Percentiles rank a stretch among this genome's conserved stretches.
phyloP scores from a whole-genome alignment of 2,797 vertebrate species.

The Diceros bicornis region DNA sequence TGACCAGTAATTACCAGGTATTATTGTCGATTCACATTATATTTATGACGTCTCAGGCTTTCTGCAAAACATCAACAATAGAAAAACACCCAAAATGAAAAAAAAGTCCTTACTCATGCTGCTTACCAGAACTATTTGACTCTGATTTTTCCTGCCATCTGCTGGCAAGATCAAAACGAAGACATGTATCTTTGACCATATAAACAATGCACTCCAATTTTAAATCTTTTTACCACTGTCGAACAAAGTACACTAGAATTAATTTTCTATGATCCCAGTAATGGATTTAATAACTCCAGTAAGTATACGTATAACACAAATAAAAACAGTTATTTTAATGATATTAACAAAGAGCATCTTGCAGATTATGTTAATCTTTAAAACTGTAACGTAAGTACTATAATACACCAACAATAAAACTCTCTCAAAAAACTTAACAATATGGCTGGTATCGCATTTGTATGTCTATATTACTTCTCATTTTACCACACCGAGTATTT shows the following conservation, averaged over 20 bases:
- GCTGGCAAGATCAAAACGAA: conserved; percentile 80
- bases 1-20: neutral
- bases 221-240: neutral
- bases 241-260: neutral
- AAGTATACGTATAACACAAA: neutral
- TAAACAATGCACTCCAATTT: neutral
- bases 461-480: neutral
- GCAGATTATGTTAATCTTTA: neutral
- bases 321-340: neutral
- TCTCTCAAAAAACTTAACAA: conserved; percentile 49
- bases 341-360: neutral
- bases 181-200: neutral
- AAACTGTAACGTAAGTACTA: neutral
- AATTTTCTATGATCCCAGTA: neutral
- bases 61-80: neutral
- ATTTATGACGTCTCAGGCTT: neutral
- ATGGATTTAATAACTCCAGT: neutral
- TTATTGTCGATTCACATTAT: neutral
- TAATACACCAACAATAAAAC: conserved; percentile 11
- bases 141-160: conserved; percentile 86
- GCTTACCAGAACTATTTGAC: conserved; percentile 57
- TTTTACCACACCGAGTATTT: conserved; percentile 33
- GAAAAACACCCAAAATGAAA: neutral
- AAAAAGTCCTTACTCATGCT: neutral
- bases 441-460: neutral